Evolutionary conservation across 1,140 invertebrate genomes (phyloP), one percentile per base, ranked within the genome.

Genomic region (Solenopsis invicta): DNA sequence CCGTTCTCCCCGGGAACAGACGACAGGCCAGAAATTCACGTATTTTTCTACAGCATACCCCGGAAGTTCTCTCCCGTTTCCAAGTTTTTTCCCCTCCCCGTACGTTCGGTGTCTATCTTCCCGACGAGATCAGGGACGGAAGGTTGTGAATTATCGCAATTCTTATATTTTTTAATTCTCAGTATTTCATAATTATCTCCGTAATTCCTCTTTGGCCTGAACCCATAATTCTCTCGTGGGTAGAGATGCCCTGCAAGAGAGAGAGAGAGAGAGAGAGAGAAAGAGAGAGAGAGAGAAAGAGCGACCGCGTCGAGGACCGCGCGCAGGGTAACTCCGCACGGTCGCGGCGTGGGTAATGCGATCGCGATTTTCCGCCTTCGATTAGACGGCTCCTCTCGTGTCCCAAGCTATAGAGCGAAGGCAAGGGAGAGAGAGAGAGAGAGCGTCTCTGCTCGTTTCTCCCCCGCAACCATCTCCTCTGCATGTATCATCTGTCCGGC

Each of bases 341-440:
- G 41, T 69, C 52, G 45, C 29, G 71, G 50, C 56, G 29, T 37
- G 59, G 85, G 59, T 59, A 88, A 86, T 64, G 77, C 84, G 91
- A 93, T 92, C 92, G 92, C 91, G 93, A 93, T 93, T 93, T 93
- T 94, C 93, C 92, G 92, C 88, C 86, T 93, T 93, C 92, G 93
- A 94, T 94, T 94, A 93, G 92, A 88, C 85, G 88, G 86, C 80
- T 77, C 72, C 29, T 88, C 88, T 82, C 66, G 80, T 85, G 67
- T 62, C 67, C 37, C 45, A 54, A 61, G 77, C 59, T 45, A 29
- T 29, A 29, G 29, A 29, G 29, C 69, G 41, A 82, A 77, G 84
- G 72, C 56, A 29, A 29, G 29, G 2, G 29, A 29, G 29, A 29
- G 29, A 29, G 29, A 29, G 66, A 87, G 64, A 61, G 64, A 61